Conservation (phyloP, 2,797 vertebrate genomes). For the Catharus ustulatus region DNA sequence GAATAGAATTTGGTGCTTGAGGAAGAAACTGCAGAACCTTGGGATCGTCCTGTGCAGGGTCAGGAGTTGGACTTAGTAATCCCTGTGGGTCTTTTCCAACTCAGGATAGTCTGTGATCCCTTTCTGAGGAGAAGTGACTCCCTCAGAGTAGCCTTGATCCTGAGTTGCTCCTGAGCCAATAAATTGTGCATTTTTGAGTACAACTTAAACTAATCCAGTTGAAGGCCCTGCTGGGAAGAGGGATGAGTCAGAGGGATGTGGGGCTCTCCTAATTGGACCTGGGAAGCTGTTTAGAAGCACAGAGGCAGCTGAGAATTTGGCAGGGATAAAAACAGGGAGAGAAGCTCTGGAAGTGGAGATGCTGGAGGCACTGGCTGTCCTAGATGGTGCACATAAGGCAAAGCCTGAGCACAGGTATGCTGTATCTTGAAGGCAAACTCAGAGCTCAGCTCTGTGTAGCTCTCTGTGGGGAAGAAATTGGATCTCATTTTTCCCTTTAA, state of each 20-base stretch:
- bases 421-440: neutral
- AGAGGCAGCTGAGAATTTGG: slow-evolving; percentile 1
- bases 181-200: neutral
- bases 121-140: neutral
- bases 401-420: neutral
- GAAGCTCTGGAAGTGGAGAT: neutral
- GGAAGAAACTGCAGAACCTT: neutral
- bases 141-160: neutral
- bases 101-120: neutral
- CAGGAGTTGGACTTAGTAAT: neutral
- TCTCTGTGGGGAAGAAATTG: neutral
- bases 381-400: neutral
- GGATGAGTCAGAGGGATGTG: neutral
- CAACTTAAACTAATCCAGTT: neutral
- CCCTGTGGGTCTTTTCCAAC: neutral
- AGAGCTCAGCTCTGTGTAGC: neutral
- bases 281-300: neutral
- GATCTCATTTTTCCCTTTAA: neutral
- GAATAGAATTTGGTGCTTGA: neutral
- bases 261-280: neutral
- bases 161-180: neutral
- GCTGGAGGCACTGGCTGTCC: slow-evolving; percentile 29
- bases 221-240: neutral
- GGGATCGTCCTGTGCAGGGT: neutral
- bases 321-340: neutral